phyloP scores from a whole-genome alignment of 2,113 vertebrate species.

The mouse (Mus musculus) region DNA sequence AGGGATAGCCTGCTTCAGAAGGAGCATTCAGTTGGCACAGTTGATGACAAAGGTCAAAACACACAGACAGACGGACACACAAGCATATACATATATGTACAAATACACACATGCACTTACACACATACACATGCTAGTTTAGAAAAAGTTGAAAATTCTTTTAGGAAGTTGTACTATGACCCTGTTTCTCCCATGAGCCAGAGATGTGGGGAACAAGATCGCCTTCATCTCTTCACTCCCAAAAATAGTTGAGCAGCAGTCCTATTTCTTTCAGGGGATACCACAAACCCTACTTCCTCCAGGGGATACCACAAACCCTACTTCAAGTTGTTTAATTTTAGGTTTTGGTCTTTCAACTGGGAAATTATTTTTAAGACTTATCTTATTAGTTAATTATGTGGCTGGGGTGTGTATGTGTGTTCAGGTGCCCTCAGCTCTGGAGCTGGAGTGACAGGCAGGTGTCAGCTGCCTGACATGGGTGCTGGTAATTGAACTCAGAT shows the following conservation, averaged over 20 bases:
- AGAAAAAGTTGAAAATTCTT: not conserved
- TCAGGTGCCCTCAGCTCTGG: not conserved
- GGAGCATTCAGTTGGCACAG: not conserved
- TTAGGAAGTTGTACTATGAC: not conserved
- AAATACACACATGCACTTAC: not conserved
- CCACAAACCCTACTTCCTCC: not conserved
- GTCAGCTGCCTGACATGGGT: not conserved
- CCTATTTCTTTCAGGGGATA: not conserved
- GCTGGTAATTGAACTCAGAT: not conserved
- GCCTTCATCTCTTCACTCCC: not conserved
- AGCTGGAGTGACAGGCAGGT: not conserved
- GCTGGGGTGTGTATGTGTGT: not conserved
- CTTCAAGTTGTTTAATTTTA: not conserved
- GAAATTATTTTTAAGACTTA: not conserved
- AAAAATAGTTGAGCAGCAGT: not conserved
- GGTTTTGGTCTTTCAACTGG: slow-evolving; percentile 21
- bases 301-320: not conserved
- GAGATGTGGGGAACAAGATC: not conserved
- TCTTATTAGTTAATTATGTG: not conserved
- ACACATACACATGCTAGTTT: not conserved
- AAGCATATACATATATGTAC: not conserved
- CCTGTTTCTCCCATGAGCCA: not conserved
- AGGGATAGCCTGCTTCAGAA: not conserved
- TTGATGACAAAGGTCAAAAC: not conserved
- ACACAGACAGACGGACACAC: not conserved